Conservation (phyloP, 2,888 invertebrate species). For the Andrena camellia region DNA sequence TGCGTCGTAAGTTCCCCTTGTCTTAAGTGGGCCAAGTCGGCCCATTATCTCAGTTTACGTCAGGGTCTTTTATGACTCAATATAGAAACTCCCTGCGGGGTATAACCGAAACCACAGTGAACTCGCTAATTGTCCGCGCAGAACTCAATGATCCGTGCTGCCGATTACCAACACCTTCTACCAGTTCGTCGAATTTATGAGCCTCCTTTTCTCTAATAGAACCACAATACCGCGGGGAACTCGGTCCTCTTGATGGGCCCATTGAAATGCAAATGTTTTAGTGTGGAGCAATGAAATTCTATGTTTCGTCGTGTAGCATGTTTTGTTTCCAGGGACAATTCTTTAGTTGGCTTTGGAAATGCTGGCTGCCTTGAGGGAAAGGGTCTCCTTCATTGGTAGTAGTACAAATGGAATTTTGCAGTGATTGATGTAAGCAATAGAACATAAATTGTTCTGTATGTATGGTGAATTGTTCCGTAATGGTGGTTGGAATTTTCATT, state of each 20-base stretch:
- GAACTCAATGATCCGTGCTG: constrained; percentile 71
- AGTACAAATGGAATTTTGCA: too few relatives aligned
- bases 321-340: too few relatives aligned
- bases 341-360: too few relatives aligned
- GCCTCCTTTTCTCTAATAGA: neutral
- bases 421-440: too few relatives aligned
- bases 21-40: constrained; percentile 77
- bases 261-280: too few relatives aligned
- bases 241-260: neutral
- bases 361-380: too few relatives aligned
- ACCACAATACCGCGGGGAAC: neutral
- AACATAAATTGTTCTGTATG: too few relatives aligned
- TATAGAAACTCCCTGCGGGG: constrained; percentile 72
- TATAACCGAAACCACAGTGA: constrained; percentile 74
- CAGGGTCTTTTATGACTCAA: constrained; percentile 75
- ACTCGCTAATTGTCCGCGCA: constrained; percentile 75
- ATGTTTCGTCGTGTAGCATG: too few relatives aligned
- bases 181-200: constrained; percentile 23
- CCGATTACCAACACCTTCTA: constrained; percentile 28
- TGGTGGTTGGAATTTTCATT: too few relatives aligned
- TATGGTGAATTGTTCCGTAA: too few relatives aligned
- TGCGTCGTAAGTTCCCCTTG: constrained; percentile 70
- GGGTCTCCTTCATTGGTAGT: too few relatives aligned
- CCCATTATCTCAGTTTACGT: constrained; percentile 77
- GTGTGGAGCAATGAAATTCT: too few relatives aligned